Percentiles rank a stretch among this genome's conserved stretches.
phyloP scores from a whole-genome alignment of 2,888 invertebrate species.

The Phragmatobia fuliginosa region DNA sequence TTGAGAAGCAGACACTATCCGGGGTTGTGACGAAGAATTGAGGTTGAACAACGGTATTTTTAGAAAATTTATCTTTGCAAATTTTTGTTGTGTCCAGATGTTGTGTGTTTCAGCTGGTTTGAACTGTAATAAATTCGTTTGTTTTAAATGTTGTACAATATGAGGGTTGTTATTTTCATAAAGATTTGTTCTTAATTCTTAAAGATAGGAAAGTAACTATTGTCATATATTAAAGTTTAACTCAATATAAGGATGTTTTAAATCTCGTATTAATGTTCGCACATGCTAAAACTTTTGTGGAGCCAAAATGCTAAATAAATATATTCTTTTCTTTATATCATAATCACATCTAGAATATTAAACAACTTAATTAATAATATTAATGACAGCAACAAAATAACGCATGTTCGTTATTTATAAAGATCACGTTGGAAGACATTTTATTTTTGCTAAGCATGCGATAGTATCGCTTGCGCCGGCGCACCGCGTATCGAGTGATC shows the following conservation, averaged over 20 bases:
- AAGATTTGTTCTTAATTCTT: not conserved
- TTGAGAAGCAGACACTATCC: conserved; percentile 25
- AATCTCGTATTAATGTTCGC: too few species aligned
- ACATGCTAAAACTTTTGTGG: too few species aligned
- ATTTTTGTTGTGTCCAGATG: conserved; percentile 7
- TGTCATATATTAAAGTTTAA: not conserved
- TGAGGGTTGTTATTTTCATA: not conserved
- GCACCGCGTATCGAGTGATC: conserved; percentile 71
- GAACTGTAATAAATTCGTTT: not conserved
- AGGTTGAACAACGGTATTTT: conserved; percentile 31
- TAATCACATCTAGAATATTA: too few species aligned
- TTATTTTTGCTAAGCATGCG: conserved; percentile 30
- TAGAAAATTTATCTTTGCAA: conserved; percentile 14
- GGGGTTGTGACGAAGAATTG: conserved; percentile 33
- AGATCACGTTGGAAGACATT: conserved; percentile 41
- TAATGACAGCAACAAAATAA: conserved; percentile 28
- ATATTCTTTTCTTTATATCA: too few species aligned
- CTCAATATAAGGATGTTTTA: too few species aligned
- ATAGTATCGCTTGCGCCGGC: conserved; percentile 51
- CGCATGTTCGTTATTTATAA: conserved; percentile 42
- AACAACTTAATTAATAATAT: conserved; percentile 32
- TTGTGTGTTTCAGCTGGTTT: not conserved
- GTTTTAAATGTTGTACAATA: not conserved
- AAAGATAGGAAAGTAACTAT: not conserved
- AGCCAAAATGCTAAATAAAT: too few species aligned